Evolutionary conservation across 2,888 invertebrate genomes (phyloP).

Genomic region (Tolmerus cingulatus): DNA sequence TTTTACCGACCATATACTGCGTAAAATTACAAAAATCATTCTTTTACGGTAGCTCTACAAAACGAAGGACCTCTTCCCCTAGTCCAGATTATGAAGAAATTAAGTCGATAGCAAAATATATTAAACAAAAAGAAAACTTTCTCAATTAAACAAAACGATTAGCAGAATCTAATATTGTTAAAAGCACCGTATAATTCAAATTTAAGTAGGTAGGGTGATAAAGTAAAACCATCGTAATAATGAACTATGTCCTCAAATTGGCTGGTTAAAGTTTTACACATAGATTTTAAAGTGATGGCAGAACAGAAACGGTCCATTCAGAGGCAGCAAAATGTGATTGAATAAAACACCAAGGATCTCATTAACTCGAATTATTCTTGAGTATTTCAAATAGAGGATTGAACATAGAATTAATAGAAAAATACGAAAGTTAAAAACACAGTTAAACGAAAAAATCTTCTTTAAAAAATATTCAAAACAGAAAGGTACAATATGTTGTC

Average conservation of each 20-base stretch:
- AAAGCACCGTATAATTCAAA: background rate
- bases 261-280: background rate
- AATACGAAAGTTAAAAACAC: constrained; percentile 20
- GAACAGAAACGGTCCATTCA: background rate
- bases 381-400: constrained; percentile 34
- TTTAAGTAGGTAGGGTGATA: background rate
- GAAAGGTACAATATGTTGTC: constrained; percentile 30
- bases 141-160: background rate
- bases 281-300: background rate
- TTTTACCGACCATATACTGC: too few relatives aligned
- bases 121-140: background rate
- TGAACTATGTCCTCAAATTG: background rate
- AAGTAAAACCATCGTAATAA: background rate
- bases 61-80: background rate
- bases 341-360: constrained; percentile 18
- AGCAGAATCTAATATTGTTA: background rate
- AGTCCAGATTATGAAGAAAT: too few relatives aligned
- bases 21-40: background rate
- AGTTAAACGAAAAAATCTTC: constrained; percentile 28
- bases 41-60: background rate
- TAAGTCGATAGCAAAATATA: background rate
- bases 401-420: constrained; percentile 32
- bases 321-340: background rate
- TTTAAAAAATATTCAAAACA: constrained; percentile 40
- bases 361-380: constrained; percentile 39